Conservation (phyloP, 1,140 invertebrate species). For the Aphelinus certus region DNA sequence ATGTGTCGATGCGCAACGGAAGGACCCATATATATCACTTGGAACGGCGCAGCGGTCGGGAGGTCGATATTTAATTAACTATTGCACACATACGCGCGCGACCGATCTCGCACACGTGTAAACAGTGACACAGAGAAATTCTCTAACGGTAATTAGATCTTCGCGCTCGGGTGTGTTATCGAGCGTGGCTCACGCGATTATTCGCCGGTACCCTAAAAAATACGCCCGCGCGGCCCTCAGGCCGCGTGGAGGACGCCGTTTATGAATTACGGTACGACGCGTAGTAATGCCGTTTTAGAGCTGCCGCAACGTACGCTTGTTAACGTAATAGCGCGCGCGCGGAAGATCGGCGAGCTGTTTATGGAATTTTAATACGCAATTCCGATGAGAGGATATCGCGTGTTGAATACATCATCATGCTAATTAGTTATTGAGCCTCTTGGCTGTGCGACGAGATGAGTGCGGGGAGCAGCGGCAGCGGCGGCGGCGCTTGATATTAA, state of each 20-base stretch:
- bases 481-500: too few relatives aligned
- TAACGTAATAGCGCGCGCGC: too few relatives aligned
- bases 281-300: too few relatives aligned
- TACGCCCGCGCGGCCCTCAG: background rate
- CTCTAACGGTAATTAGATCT: conserved; percentile 14
- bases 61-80: conserved; percentile 33
- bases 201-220: conserved; percentile 17
- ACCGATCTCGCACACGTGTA: background rate
- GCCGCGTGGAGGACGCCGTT: background rate
- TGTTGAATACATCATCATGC: too few relatives aligned
- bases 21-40: background rate
- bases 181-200: conserved; percentile 6
- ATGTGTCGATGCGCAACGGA: background rate
- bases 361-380: too few relatives aligned
- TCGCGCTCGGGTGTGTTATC: background rate
- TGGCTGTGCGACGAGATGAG: too few relatives aligned
- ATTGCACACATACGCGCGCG: background rate
- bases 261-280: too few relatives aligned
- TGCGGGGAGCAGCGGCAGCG: too few relatives aligned
- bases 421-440: too few relatives aligned
- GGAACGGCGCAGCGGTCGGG: background rate
- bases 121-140: background rate
- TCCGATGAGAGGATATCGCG: too few relatives aligned
- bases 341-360: too few relatives aligned
- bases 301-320: too few relatives aligned